These are phyloP conservation scores for Esox lucius DNA, from an alignment of 2,797 vertebrate genomes.

Conservation along the genomic window DNA sequence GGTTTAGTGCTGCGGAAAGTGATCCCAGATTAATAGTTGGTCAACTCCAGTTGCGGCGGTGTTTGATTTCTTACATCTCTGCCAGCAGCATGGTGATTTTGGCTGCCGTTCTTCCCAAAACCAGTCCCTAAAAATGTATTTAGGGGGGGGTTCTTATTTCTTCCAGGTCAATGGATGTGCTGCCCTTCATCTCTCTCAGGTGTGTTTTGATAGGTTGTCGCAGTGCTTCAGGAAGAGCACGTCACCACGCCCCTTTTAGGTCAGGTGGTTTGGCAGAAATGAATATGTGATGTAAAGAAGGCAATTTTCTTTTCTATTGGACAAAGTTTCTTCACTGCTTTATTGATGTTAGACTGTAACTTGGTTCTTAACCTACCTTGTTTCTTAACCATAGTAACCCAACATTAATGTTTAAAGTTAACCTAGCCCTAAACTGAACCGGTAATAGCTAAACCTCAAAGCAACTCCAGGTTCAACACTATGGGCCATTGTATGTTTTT, in stretches of 20 bases:
- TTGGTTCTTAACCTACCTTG: no score
- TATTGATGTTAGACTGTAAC: background rate
- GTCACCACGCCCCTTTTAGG: background rate
- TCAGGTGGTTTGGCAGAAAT: background rate
- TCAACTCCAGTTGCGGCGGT: background rate
- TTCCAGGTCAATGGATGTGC: background rate
- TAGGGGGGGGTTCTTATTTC: slow-evolving; percentile 15
- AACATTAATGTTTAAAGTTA: no score
- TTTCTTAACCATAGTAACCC: no score
- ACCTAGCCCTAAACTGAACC: no score
- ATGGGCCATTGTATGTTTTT: no score
- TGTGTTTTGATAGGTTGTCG: background rate
- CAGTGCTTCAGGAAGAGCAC: background rate
- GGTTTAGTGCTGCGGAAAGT: background rate
- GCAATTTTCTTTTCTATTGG: background rate
- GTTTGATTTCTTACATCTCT: background rate
- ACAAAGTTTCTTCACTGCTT: background rate
- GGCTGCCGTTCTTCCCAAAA: background rate
- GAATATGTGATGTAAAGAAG: background rate
- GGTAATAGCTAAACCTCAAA: no score
- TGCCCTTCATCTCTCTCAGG: slow-evolving; percentile 37
- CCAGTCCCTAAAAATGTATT: background rate
- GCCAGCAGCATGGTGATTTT: background rate
- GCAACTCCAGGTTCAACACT: no score
- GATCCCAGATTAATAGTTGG: background rate